Conservation (phyloP, 2,888 invertebrate species). For the Mycalesis mineus region DNA sequence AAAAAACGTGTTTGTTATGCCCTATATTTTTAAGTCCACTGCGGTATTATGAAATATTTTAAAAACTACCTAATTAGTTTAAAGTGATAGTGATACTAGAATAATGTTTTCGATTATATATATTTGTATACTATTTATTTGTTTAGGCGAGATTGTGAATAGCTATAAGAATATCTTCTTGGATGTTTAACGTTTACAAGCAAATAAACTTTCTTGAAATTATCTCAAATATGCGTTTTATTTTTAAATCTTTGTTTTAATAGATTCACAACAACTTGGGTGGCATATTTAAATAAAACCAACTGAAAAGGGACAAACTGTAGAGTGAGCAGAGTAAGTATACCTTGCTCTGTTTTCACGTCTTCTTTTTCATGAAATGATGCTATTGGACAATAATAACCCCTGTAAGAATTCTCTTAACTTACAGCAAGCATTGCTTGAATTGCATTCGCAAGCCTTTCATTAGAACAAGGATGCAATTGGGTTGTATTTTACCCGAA, state of each 20-base stretch:
- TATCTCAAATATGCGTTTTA: slow-evolving; percentile 36
- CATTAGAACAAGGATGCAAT: no score
- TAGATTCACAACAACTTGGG: no score
- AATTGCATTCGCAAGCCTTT: no score
- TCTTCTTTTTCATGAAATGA: no score
- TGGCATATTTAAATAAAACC: no score
- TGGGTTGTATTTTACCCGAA: no score
- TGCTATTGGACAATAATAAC: no score
- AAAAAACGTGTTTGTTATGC: slow-evolving; percentile 25
- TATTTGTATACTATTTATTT: slow-evolving; percentile 72
- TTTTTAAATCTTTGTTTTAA: slow-evolving; percentile 18
- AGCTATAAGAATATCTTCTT: slow-evolving; percentile 63
- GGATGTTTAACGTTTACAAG: slow-evolving; percentile 71
- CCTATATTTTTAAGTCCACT: slow-evolving; percentile 23
- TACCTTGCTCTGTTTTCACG: no score
- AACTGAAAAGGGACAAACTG: no score
- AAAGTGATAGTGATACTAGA: slow-evolving; percentile 73
- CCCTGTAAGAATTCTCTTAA: no score
- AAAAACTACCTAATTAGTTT: slow-evolving; percentile 39
- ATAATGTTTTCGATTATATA: slow-evolving; percentile 63
- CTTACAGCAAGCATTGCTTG: no score
- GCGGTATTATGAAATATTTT: slow-evolving; percentile 24
- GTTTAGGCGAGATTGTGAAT: slow-evolving; percentile 63
- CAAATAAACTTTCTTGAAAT: slow-evolving; percentile 65
- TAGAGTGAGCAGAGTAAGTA: no score